Percentiles rank a stretch among this genome's conserved stretches.
Evolutionary conservation across 2,113 vertebrate genomes (phyloP).

Genomic region (Brienomyrus brachyistius): DNA sequence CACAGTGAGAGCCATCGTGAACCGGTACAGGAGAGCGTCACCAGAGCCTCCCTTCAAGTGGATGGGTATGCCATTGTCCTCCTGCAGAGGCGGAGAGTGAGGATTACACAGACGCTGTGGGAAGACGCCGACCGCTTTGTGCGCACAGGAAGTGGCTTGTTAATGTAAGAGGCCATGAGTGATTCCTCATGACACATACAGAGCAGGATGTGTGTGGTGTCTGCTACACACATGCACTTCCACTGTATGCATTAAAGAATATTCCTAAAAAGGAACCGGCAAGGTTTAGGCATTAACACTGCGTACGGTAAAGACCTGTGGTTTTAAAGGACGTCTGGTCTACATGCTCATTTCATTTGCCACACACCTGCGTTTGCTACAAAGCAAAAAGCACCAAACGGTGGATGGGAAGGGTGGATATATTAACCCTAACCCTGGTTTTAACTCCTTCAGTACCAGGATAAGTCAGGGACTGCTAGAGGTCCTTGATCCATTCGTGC

Average conservation of each 20-base stretch:
- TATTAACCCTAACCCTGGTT: neutral
- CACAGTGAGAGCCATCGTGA: conserved; percentile 65
- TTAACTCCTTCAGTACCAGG: neutral
- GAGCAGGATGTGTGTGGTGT: neutral
- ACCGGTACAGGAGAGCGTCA: conserved; percentile 72
- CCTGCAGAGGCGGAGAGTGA: conserved; percentile 51
- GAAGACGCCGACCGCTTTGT: neutral
- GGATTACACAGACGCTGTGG: neutral
- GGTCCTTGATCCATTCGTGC: neutral
- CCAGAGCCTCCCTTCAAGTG: conserved; percentile 75
- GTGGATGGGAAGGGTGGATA: neutral
- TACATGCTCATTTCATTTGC: neutral
- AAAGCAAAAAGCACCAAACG: conserved; percentile 7
- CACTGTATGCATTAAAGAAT: neutral
- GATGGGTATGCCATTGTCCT: conserved; percentile 81
- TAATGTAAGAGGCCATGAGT: neutral
- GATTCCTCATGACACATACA: neutral
- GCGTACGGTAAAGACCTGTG: neutral
- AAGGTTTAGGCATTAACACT: neutral
- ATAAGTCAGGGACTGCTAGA: neutral
- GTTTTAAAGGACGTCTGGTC: neutral
- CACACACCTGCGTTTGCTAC: conserved; percentile 11
- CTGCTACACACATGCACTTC: neutral
- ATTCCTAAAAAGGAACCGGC: neutral
- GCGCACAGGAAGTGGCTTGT: neutral